These are phyloP conservation scores for Rhamphomyia laevipes DNA, from an alignment of 2,888 invertebrate species.

Conservation along the genomic window DNA sequence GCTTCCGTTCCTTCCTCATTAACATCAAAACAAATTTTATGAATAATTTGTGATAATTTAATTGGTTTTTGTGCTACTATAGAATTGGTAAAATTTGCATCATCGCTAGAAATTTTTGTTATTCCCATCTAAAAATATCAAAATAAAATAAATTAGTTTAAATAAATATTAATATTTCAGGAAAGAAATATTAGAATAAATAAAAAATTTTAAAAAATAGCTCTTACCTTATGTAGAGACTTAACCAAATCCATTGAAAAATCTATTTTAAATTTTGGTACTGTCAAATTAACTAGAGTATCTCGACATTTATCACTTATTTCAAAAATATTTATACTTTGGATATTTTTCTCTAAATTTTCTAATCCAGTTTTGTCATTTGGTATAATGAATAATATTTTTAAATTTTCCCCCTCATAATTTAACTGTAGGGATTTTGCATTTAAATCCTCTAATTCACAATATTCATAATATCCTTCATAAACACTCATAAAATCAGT, in stretches of 20 bases:
- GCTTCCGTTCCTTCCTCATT: conserved; percentile 77
- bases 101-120: conserved; percentile 43
- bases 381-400: conserved; percentile 63
- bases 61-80: conserved; percentile 39
- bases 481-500: conserved; percentile 57
- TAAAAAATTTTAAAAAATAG: neutral
- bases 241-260: conserved; percentile 47
- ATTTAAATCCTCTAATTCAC: conserved; percentile 32
- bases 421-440: conserved; percentile 44
- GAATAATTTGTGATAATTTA: conserved; percentile 54
- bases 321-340: conserved; percentile 41
- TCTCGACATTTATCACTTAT: conserved; percentile 42
- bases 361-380: conserved; percentile 49
- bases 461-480: conserved; percentile 36
- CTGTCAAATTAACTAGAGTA: neutral
- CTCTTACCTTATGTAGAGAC: conserved; percentile 45
- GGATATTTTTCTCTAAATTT: conserved; percentile 47
- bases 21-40: conserved; percentile 72
- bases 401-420: conserved; percentile 51
- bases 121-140: conserved; percentile 47
- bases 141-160: no score
- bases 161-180: conserved; percentile 18
- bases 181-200: neutral
- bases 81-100: conserved; percentile 50
- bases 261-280: conserved; percentile 72